phyloP scores from a whole-genome alignment of 2,888 invertebrate genomes.

The Sminthurides aquaticus region DNA sequence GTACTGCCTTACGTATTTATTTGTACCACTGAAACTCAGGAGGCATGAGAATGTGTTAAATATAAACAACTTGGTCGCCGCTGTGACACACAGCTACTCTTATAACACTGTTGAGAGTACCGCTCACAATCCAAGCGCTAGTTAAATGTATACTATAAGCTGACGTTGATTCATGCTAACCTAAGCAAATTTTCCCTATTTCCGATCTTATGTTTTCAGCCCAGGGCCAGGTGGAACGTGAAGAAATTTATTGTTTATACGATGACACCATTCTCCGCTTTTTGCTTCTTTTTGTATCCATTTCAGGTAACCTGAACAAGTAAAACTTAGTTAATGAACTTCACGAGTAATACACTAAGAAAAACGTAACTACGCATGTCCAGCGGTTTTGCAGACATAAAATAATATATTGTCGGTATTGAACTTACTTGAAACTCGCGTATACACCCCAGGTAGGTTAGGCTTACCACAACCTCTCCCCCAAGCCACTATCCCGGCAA shows the following conservation, averaged over 20 bases:
- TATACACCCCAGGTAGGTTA: conserved; percentile 39
- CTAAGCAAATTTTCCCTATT: background rate
- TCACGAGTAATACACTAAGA: conserved; percentile 1
- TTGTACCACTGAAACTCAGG: no score
- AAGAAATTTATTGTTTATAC: conserved; percentile 17
- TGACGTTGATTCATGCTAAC: background rate
- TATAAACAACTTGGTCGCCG: background rate
- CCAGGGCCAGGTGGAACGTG: background rate
- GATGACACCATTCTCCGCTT: conserved; percentile 20
- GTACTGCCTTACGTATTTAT: no score
- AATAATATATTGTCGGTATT: no score
- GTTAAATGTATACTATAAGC: background rate
- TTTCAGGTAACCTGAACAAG: conserved; percentile 18
- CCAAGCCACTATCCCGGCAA: conserved; percentile 49
- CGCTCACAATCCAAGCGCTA: background rate
- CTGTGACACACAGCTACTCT: background rate
- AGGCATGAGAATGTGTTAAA: no score
- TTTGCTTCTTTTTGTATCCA: conserved; percentile 16
- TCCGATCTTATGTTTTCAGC: no score
- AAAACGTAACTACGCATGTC: no score
- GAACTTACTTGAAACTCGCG: conserved; percentile 25
- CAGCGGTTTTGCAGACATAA: no score
- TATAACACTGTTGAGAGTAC: background rate
- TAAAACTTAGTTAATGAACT: background rate
- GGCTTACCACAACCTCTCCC: conserved; percentile 43